A percentile compares a stretch with the other conserved stretches of the same genome.
phyloP scores from a whole-genome alignment of 2,888 invertebrate genomes.

The Drosophila trichaetosa region DNA sequence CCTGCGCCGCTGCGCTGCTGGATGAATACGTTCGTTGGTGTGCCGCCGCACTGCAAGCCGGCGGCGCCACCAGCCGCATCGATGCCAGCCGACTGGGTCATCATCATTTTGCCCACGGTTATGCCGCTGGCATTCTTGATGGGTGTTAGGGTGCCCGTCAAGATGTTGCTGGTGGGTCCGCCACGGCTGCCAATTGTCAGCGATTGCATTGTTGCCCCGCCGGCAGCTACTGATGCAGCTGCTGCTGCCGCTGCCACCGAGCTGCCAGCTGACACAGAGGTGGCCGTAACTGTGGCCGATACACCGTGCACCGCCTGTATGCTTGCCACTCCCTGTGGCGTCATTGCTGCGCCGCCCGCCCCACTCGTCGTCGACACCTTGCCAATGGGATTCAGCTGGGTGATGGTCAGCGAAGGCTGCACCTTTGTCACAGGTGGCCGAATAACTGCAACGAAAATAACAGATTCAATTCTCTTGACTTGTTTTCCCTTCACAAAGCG shows the following conservation, averaged over 20 bases:
- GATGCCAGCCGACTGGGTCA: constrained; percentile 71
- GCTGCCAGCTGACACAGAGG: constrained; percentile 56
- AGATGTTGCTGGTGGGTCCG: constrained; percentile 73
- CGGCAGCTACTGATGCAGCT: constrained; percentile 50
- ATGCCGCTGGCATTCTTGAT: constrained; percentile 82
- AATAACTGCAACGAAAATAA: constrained; percentile 62
- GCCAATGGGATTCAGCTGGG: constrained; percentile 82
- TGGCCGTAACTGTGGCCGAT: constrained; percentile 63
- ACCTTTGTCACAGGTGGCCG: constrained; percentile 84
- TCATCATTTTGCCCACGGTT: constrained; percentile 84
- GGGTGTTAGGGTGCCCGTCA: constrained; percentile 84
- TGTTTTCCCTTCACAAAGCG: neutral
- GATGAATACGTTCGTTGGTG: constrained; percentile 55
- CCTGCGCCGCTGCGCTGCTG: constrained; percentile 55
- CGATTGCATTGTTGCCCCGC: constrained; percentile 83
- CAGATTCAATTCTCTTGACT: neutral
- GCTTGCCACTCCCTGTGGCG: constrained; percentile 71
- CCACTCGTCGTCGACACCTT: constrained; percentile 74
- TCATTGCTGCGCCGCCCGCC: constrained; percentile 47
- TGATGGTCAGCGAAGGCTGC: constrained; percentile 84
- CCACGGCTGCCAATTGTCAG: constrained; percentile 81
- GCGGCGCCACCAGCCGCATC: constrained; percentile 21
- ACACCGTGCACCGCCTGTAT: constrained; percentile 75
- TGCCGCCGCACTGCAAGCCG: constrained; percentile 43
- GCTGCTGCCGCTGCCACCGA: constrained; percentile 52